Evolutionary conservation across 2,888 invertebrate genomes (phyloP), one percentile per base, ranked within the genome.

Genomic region (Choristoneura rosaceana): DNA sequence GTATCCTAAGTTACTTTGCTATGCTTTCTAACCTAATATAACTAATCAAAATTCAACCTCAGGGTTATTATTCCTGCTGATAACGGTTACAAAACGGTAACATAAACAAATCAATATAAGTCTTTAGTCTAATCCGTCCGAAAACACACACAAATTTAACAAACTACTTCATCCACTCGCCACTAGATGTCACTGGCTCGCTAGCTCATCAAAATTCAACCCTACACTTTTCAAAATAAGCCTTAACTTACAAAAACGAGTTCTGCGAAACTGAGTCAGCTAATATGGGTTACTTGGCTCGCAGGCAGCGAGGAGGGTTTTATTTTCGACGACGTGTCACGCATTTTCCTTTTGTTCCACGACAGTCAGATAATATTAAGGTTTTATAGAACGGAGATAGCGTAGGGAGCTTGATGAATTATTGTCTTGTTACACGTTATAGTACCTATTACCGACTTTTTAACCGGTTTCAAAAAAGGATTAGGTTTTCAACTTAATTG

Each of bases 251-350:
- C 55, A 55, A 55, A 25, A 55, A 52, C 50, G 50, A 52, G 50
- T 52, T 47, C 17, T 52, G 47, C 8, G 50, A 52, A 47, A 55
- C 60, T 38, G 68, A 68, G n/a, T 68, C 68, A 43, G 60, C 74
- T 60, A 73, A 68, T 64, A 34, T 59, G 64, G 64, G 74, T 69
- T 14, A n/a, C 59, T 25, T 25, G 14, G 25, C 25, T 63, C n/a
- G 63, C 17, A 43, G 43, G 66, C 61, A 55, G 64, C 61, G 61
- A 69, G 77, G 76, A 69, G 77, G 76, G 73, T 80, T 80, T 81
- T 80, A 80, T 81, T 78, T 76, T 74, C 59, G 55, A 74, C 64
- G 69, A 80, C 78, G 80, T 81, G 80, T 78, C 73, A 71, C 68
- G 80, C 80, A 79, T 55, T 55, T 55, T 79, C 69, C 76, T 74